Evolutionary conservation across 2,113 vertebrate species (phyloP).

Genomic region (Lepus americanus): DNA sequence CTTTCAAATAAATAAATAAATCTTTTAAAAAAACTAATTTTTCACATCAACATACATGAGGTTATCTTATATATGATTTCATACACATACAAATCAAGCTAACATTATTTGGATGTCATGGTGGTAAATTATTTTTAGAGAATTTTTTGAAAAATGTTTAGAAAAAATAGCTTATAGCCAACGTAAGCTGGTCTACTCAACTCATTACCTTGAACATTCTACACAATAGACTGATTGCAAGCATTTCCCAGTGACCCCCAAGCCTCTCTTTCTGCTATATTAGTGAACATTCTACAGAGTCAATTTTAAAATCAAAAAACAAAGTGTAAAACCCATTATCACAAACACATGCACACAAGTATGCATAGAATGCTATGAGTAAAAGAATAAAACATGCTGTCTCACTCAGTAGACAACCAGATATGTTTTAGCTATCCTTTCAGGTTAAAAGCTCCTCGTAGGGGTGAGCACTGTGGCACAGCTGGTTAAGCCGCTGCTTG

Average conservation of each 20-base stretch:
- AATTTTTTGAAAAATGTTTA: not conserved
- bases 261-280: not conserved
- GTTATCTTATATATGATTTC: not conserved
- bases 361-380: not conserved
- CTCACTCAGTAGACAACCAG: not conserved
- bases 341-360: not conserved
- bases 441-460: constrained; percentile 37
- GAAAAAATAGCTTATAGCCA: not conserved
- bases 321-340: not conserved
- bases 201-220: not conserved
- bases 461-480: not conserved
- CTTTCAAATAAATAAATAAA: too few relatives aligned
- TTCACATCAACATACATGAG: not conserved
- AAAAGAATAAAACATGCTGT: not conserved
- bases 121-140: not conserved
- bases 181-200: not conserved
- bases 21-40: not conserved
- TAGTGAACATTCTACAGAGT: not conserved
- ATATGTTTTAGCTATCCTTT: not conserved
- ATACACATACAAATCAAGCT: not conserved
- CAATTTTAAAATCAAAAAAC: constrained; percentile 10
- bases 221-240: not conserved
- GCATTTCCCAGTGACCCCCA: not conserved
- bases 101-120: not conserved
- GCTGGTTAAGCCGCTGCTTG: too few relatives aligned